Evolutionary conservation across 2,888 invertebrate genomes (phyloP).

Genomic region (Drosophila prolongata): DNA sequence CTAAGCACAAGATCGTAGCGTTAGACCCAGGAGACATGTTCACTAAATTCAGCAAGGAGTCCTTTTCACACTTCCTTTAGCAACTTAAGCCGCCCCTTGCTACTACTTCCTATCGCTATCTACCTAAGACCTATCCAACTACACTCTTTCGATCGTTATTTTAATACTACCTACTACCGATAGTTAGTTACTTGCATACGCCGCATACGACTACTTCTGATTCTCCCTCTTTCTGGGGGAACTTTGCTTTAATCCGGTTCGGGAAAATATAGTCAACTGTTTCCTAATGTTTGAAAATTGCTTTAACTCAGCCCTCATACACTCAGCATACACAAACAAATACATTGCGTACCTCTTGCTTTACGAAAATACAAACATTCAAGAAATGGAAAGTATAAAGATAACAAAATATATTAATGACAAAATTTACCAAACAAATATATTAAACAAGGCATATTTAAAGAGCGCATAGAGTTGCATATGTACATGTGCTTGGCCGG

Average conservation of each 20-base stretch:
- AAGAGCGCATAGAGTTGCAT: conserved; percentile 47
- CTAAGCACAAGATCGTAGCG: conserved; percentile 34
- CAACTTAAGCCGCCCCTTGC: conserved; percentile 27
- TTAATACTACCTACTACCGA: conserved; percentile 24
- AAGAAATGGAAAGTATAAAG: conserved; percentile 44
- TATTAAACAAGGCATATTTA: conserved; percentile 51
- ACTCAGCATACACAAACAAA: conserved; percentile 55
- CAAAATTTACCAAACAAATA: conserved; percentile 45
- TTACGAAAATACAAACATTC: conserved; percentile 66
- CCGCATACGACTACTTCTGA: conserved; percentile 11
- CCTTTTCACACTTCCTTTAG: conserved; percentile 8
- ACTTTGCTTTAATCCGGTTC: conserved; percentile 54
- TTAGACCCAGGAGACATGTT: conserved; percentile 37
- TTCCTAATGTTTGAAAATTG: conserved; percentile 73
- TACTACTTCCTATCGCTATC: conserved; percentile 28
- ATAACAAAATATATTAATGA: conserved; percentile 47
- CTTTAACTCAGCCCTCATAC: conserved; percentile 61
- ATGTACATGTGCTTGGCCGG: conserved; percentile 42
- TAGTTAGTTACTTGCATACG: conserved; percentile 23
- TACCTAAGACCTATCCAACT: conserved; percentile 20
- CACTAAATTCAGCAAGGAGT: conserved; percentile 29
- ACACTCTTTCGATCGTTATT: conserved; percentile 37
- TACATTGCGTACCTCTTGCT: conserved; percentile 81
- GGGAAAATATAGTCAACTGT: conserved; percentile 46
- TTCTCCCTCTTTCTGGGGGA: neutral